A percentile compares a stretch with the other conserved stretches of the same genome.
phyloP scores from a whole-genome alignment of 2,888 invertebrate genomes.

The Tuta absoluta region DNA sequence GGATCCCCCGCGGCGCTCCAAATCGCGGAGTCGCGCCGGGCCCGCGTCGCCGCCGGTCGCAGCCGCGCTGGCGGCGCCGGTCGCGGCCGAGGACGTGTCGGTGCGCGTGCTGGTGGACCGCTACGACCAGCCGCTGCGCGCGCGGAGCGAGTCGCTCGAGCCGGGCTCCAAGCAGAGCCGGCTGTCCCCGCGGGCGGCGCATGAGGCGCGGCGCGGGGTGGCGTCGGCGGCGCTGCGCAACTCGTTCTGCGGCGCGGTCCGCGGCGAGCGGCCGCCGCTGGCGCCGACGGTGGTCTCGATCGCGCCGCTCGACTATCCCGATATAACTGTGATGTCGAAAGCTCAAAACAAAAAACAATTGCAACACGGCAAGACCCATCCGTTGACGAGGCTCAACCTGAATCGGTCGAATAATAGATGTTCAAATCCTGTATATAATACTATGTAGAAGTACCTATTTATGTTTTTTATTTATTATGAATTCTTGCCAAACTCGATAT shows the following conservation, averaged over 20 bases:
- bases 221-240: constrained; percentile 48
- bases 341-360: constrained; percentile 89
- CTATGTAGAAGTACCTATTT: constrained; percentile 85
- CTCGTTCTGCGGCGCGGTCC: constrained; percentile 51
- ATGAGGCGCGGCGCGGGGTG: constrained; percentile 44
- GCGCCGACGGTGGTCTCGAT: constrained; percentile 66
- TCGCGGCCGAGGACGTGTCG: constrained; percentile 83
- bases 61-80: constrained; percentile 65
- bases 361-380: constrained; percentile 96
- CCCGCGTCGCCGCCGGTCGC: constrained; percentile 36
- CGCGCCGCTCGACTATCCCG: constrained; percentile 74
- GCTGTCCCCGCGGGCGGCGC: constrained; percentile 42
- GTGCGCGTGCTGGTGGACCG: constrained; percentile 88
- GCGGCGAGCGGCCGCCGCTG: constrained; percentile 59
- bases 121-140: constrained; percentile 80
- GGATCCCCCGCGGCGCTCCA: constrained; percentile 45
- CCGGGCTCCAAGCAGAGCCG: constrained; percentile 38
- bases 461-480: constrained; percentile 78
- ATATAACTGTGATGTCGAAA: constrained; percentile 85
- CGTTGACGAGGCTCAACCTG: constrained; percentile 91
- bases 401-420: constrained; percentile 86
- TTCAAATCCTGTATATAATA: constrained; percentile 93
- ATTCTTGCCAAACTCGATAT: constrained; percentile 81
- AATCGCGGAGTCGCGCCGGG: constrained; percentile 42
- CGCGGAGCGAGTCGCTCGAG: constrained; percentile 51